Base-by-base conservation (phyloP, 2,888 invertebrate species). In the Drosophila eohydei region DNA sequence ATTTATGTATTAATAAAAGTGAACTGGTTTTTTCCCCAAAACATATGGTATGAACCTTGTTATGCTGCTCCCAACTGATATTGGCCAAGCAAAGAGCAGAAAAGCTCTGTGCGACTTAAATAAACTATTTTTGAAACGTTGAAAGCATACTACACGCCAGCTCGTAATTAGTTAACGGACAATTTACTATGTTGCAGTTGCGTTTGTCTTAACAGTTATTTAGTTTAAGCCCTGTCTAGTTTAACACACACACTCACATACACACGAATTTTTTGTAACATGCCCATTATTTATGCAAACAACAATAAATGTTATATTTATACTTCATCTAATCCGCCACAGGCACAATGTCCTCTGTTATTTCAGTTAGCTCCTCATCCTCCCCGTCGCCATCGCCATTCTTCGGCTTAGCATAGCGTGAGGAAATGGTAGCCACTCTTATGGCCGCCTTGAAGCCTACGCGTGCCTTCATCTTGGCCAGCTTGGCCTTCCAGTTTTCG, bases 371-470 rank as follows among this genome's bases (percentile, higher is more conserved):
- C 26, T 79, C 81, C 36, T 79, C 81, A 30, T 79, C 83, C 9
- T 79, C 79, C 0, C 78, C 80, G 14, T 84, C 86, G 11, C 75
- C 81, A 2, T 80, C 78, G 12, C 78, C 77, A 30, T 76, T 88
- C 28, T 74, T 86, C 5, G 48, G 55, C 55, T 82, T 91, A 8
- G 91, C 89, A 50, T 92, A 92, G 0, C 92, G 83, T 34, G 92
- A 91, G 3, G 94, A 93, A 55, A 94, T 91, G 71, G 93, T 94
- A 1, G 95, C 95, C 57, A 95, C 94, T 11, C 95, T 94, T 38
- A 95, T 95, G 2, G 95, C 95, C 14, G 95, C 95, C 91, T 95
- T 95, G 80, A 96, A 96, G 78, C 95, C 94, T 43, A 95, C 95
- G 43, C 94, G 94, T 0, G 95, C 95, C 79, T 94, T 94, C 91